Evolutionary conservation across 2,113 vertebrate genomes (phyloP).

Genomic region (Condylura cristata): DNA sequence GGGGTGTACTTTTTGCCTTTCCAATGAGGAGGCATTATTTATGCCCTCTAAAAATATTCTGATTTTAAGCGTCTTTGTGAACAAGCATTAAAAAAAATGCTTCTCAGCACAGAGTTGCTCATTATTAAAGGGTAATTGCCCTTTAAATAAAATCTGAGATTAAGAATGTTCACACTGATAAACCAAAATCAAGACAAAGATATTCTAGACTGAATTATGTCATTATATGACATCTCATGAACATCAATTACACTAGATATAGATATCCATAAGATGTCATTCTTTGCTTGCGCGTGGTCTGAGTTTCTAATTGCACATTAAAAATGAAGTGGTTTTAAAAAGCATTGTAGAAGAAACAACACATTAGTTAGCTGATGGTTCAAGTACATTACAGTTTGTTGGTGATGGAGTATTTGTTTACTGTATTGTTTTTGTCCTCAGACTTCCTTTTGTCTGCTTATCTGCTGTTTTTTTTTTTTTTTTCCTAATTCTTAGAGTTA

Average conservation of each 20-base stretch:
- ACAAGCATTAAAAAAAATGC: background rate
- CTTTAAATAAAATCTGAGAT: background rate
- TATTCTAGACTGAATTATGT: background rate
- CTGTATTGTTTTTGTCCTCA: background rate
- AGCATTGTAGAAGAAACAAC: background rate
- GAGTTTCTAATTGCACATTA: slow-evolving; percentile 36
- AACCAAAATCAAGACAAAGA: slow-evolving; percentile 5
- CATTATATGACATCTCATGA: background rate
- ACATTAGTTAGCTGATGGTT: background rate
- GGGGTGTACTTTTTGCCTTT: background rate
- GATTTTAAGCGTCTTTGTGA: background rate
- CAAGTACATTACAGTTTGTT: slow-evolving; percentile 21
- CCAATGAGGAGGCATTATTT: slow-evolving; percentile 42
- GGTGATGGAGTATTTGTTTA: background rate
- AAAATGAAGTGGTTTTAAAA: slow-evolving; percentile 39
- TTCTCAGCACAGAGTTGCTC: background rate
- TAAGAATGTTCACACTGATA: slow-evolving; percentile 36
- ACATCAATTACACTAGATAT: background rate
- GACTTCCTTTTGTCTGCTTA: background rate
- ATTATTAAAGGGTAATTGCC: background rate
- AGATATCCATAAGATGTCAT: background rate
- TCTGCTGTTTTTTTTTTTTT: slow-evolving; percentile 11
- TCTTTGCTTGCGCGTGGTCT: background rate
- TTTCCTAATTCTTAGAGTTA: background rate
- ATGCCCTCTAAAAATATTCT: slow-evolving; percentile 34